Percentiles rank a stretch among this genome's conserved stretches.
Conservation (phyloP, 2,888 invertebrate species). For the Caenorhabditis sulstoni region DNA sequence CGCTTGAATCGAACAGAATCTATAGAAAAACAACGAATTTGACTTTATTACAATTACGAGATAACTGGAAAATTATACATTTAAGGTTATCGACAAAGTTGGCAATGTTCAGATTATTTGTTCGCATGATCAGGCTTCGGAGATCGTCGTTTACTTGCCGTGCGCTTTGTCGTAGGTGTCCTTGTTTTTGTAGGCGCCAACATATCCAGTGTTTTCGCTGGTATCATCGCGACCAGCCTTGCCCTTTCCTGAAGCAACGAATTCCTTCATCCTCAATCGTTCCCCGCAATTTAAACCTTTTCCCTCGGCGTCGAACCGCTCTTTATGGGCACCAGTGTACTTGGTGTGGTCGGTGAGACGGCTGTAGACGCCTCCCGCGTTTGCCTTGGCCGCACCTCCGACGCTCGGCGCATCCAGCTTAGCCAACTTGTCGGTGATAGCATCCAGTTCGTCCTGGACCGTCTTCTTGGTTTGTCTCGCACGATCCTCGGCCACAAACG, state of each 20-base stretch:
- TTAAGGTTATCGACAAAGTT: conserved; percentile 19
- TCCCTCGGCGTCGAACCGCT: conserved; percentile 80
- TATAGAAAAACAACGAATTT: conserved; percentile 3
- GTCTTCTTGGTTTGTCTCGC: conserved; percentile 75
- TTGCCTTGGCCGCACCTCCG: conserved; percentile 75
- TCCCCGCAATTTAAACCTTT: conserved; percentile 61
- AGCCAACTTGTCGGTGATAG: conserved; percentile 76
- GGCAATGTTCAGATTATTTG: conserved; percentile 14
- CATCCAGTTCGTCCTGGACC: conserved; percentile 79
- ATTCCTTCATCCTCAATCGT: background rate
- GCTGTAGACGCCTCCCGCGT: conserved; percentile 78
- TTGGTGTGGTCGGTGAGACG: conserved; percentile 80
- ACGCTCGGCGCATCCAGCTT: conserved; percentile 77
- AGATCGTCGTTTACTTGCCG: conserved; percentile 62
- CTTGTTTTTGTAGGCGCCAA: conserved; percentile 81
- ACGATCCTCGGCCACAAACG: conserved; percentile 77
- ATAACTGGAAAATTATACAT: conserved; percentile 28
- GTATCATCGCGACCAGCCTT: conserved; percentile 78
- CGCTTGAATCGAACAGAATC: no score
- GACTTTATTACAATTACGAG: conserved; percentile 4
- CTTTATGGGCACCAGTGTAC: conserved; percentile 81
- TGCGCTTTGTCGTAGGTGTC: conserved; percentile 80
- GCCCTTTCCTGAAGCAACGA: conserved; percentile 79
- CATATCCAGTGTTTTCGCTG: conserved; percentile 78
- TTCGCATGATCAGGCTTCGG: conserved; percentile 15